Base-by-base conservation (phyloP, 1,140 invertebrate species). In the Lutraria rhynchaena region DNA sequence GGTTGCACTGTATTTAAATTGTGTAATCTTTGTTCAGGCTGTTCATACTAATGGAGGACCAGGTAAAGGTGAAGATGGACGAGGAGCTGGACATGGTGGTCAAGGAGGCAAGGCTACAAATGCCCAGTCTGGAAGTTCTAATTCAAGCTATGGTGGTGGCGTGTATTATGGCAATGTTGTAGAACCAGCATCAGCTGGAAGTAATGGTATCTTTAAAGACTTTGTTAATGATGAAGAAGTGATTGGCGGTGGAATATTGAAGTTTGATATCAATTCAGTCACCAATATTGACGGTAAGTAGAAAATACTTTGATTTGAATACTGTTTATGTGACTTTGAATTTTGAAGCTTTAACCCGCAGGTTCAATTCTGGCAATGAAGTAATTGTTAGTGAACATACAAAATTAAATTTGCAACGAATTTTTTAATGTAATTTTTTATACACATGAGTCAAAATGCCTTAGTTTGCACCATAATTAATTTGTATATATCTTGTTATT, bases 81-180 rank as follows among this genome's bases (percentile, higher is more conserved):
- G 74, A 37, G 88, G 88, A 27, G 88, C 86, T n/a, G 86, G 87
- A 13, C 88, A 89, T 65, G 86, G 86, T 46, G 87, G 88, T 58
- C 86, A 87, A 58, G 88, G 87, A 57, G 87, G 85, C n/a, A 80
- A 73, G 69, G 86, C 77, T 24, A 63, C 41, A 13, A 73, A 29
- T 17, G 24, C 74, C 41, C 31, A 22, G 19, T 35, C 27, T 57
- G 19, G 17, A 11, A 60, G 3, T 22, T 17, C 11, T 29, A 44
- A 31, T 15, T 4, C 7, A 22, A 27, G 35, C 3, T 61, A 61
- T 63, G 76, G 76, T 29, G 84, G 83, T 3, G 86, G 87, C 7
- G 37, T 74, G 17, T 89, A 83, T 65, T 88, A 89, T 67, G 86
- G 87, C 27, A 65, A 83, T 57, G 71, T 87, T 27, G 61, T 67